Evolutionary conservation across 2,888 invertebrate genomes (phyloP).

Genomic region (Chloroclystis v-ata): DNA sequence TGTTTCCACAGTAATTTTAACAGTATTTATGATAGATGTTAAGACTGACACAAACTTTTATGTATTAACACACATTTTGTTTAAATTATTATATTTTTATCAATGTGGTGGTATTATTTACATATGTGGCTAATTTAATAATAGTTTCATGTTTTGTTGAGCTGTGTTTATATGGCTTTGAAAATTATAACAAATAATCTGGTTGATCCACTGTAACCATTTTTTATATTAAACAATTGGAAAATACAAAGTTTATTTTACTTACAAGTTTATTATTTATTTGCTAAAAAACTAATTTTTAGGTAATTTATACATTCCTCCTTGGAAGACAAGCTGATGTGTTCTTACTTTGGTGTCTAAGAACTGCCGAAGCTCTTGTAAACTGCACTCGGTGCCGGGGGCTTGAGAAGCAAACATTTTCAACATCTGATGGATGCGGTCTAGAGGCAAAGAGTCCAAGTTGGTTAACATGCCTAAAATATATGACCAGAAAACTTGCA

Average conservation of each 20-base stretch:
- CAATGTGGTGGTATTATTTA: conserved; percentile 62
- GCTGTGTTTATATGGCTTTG: conserved; percentile 35
- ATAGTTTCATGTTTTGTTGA: conserved; percentile 41
- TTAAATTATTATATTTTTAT: conserved; percentile 57
- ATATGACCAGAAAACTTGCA: conserved; percentile 97
- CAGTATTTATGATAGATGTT: conserved; percentile 71
- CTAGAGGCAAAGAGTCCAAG: conserved; percentile 92
- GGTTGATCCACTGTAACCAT: conserved; percentile 67
- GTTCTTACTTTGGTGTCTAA: conserved; percentile 95
- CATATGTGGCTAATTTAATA: conserved; percentile 56
- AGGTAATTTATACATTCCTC: conserved; percentile 92
- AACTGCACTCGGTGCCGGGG: conserved; percentile 91
- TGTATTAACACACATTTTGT: conserved; percentile 64
- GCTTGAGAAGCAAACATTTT: conserved; percentile 98
- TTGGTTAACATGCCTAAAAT: conserved; percentile 98
- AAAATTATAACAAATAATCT: conserved; percentile 46
- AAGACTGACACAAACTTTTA: conserved; percentile 68
- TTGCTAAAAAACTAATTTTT: conserved; percentile 69
- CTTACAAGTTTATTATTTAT: conserved; percentile 27
- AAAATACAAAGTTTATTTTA: conserved; percentile 63
- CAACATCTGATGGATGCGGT: conserved; percentile 96
- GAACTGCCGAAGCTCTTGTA: conserved; percentile 92
- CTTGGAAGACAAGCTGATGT: conserved; percentile 90
- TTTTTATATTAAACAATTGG: conserved; percentile 55
- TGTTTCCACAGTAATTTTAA: conserved; percentile 49